Conservation (phyloP, 2,888 invertebrate species). For the Drosophila setosimentum region DNA sequence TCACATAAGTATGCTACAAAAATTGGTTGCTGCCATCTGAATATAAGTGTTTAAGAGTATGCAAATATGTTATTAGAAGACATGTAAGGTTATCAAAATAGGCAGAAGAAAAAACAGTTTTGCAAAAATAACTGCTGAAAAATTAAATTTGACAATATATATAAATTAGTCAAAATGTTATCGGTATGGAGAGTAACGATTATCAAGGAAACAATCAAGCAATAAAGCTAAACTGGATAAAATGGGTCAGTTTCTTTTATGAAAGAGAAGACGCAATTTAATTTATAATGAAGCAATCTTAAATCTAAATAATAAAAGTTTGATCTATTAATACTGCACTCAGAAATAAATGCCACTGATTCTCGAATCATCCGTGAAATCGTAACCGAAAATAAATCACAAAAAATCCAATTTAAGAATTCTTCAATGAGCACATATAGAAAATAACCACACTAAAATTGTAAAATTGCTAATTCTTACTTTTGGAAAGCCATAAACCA, state of each 20-base stretch:
- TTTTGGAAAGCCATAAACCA: background rate
- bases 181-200: too few species aligned
- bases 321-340: background rate
- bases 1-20: slow-evolving; percentile 10
- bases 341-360: background rate
- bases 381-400: background rate
- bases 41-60: background rate
- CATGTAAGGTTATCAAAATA: background rate
- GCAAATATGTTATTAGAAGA: background rate
- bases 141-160: background rate
- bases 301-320: background rate
- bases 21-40: background rate
- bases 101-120: background rate
- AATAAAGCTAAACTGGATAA: background rate
- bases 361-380: background rate
- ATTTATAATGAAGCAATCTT: background rate
- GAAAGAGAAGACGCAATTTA: background rate
- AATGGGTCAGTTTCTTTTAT: background rate
- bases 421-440: background rate
- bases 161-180: too few species aligned
- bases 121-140: background rate
- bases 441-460: background rate
- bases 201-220: too few species aligned
- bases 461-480: background rate
- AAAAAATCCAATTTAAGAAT: background rate